Evolutionary conservation across 2,888 invertebrate genomes (phyloP).

Genomic region (Alentia gelatinosa): DNA sequence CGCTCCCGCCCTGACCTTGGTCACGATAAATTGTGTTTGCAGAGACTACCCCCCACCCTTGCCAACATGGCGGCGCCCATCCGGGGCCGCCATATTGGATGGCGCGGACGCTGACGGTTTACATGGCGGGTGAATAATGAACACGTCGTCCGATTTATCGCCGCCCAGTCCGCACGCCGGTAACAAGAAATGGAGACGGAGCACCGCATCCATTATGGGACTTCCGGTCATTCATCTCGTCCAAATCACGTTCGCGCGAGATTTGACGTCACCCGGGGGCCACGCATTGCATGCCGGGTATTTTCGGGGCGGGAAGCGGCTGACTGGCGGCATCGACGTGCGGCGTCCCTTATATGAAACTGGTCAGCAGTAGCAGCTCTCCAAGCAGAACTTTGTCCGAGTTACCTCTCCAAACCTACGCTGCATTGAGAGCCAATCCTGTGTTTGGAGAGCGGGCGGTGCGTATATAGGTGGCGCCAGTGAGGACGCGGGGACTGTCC

Average conservation of each 20-base stretch:
- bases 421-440: too few species aligned
- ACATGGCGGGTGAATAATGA: constrained; percentile 27
- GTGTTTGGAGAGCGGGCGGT: too few species aligned
- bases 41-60: neutral
- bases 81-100: neutral
- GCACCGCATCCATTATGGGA: constrained; percentile 43
- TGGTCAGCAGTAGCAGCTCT: neutral
- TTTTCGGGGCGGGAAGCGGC: neutral
- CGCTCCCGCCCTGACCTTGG: neutral
- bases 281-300: neutral
- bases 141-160: constrained; percentile 11
- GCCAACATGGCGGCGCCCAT: neutral
- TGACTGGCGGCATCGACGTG: neutral
- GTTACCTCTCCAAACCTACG: too few species aligned
- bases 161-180: neutral
- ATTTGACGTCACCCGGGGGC: constrained; percentile 25
- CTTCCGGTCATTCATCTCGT: constrained; percentile 46
- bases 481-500: neutral
- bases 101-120: neutral
- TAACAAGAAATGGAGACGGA: constrained; percentile 45
- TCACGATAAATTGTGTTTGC: neutral
- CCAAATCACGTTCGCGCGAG: constrained; percentile 28
- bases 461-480: too few species aligned
- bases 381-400: too few species aligned
- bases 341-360: neutral